Evolutionary conservation across 30 jellyfish, hydroid and myxozoan species (phyloP).

Genomic region (Chironex yamaguchii): DNA sequence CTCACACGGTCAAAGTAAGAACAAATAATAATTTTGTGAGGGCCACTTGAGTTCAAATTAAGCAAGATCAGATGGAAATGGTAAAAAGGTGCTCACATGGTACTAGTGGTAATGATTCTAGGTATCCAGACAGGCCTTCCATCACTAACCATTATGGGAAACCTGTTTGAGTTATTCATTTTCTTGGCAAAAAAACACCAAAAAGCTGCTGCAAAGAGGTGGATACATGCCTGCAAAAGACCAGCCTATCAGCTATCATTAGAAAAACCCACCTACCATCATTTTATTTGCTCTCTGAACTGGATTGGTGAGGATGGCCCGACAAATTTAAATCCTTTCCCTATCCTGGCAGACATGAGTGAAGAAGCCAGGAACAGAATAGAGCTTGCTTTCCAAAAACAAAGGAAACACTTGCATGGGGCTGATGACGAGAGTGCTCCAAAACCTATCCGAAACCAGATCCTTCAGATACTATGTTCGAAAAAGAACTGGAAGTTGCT

Average conservation of each 20-base stretch:
- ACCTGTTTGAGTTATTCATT: neutral
- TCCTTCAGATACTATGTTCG: no score
- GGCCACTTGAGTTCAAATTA: no score
- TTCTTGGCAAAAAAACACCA: slow-evolving; percentile 26
- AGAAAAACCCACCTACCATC: slow-evolving; percentile 23
- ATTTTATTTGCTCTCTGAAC: slow-evolving; percentile 30
- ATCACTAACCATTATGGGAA: neutral
- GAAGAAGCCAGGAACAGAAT: neutral
- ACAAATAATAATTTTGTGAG: no score
- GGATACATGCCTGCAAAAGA: slow-evolving; percentile 41
- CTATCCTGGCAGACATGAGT: neutral
- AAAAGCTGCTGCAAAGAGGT: slow-evolving; percentile 41
- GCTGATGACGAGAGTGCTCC: no score
- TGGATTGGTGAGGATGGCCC: slow-evolving; percentile 61
- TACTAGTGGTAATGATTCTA: neutral
- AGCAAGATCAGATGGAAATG: no score
- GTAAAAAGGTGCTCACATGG: slow-evolving; percentile 10
- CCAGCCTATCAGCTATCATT: slow-evolving; percentile 18
- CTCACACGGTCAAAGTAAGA: no score
- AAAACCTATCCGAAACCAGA: no score
- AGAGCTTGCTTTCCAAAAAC: slow-evolving; percentile 25
- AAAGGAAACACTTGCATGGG: no score
- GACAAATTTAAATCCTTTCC: neutral
- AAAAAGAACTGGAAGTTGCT: no score
- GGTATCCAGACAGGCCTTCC: slow-evolving; percentile 1